Evolutionary conservation across 1,140 invertebrate genomes (phyloP), one percentile per base, ranked within the genome.

Genomic region (Venustaconcha ellipsiformis): DNA sequence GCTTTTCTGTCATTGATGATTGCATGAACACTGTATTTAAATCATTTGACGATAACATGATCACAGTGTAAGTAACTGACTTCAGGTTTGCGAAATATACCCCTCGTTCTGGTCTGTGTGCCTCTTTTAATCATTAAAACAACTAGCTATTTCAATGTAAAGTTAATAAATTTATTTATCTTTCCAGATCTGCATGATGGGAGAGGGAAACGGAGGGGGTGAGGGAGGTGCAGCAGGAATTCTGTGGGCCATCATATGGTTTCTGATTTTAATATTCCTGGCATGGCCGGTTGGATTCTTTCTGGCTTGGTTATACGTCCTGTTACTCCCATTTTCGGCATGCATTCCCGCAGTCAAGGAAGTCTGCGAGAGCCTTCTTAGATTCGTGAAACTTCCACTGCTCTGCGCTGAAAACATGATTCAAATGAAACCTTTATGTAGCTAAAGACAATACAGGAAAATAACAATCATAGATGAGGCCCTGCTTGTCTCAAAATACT

Each of bases 201-300:
- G 80, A 18, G 18, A 67, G 37, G 82, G 74, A 1, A 26, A 67
- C 15, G 83, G 37, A 48, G 37, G 37, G 37, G 37, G 37, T 8
- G 11, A 48, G 8, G 37, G 37, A 48, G 37, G 37, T 48, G 14
- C 83, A 13, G 14, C 83, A 13, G 86, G 84, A 26, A 48, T 87
- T 2, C 37, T 84, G 67, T 86, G 85, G 84, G 78, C 78, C 14
- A 72, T 85, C 64, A 71, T 87, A 17, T 87, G 86, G 86, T 83
- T 87, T 59, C 71, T 87, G 3, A 76, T 83, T 26, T 76, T 87
- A 23, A 67, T 76, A 48, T 84, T 87, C 60, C 48, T 86, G 17
- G 84, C 67, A 18, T 88, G 86, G 86, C 85, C 85, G 30, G 57
- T 87, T n/a, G 85, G 70, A 4, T 83, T 82, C 77, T 81, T 87